These are phyloP conservation scores for Pelodytes ibericus DNA, from an alignment of 2,797 vertebrate species.

Conservation along the genomic window DNA sequence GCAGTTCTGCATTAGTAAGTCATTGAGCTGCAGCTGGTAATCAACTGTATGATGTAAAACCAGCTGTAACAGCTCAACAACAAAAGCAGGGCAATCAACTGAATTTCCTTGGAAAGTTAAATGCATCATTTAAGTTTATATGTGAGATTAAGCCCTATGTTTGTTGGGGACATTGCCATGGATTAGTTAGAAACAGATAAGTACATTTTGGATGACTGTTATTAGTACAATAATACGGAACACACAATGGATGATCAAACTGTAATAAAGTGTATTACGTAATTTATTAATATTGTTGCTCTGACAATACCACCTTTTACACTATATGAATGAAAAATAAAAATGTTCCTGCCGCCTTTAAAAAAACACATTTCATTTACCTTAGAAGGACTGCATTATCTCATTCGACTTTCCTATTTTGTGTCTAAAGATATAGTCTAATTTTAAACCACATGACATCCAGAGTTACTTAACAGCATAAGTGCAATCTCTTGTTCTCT, in stretches of 20 bases:
- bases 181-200: background rate
- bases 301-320: no score
- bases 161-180: conserved; percentile 5
- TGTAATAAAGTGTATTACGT: no score
- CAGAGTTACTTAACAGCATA: conserved; percentile 39
- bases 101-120: conserved; percentile 33
- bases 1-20: conserved; percentile 45
- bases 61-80: conserved; percentile 38
- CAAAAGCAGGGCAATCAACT: conserved; percentile 38
- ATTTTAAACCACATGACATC: conserved; percentile 43
- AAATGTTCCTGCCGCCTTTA: background rate
- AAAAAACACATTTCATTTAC: background rate
- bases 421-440: conserved; percentile 26
- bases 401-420: background rate
- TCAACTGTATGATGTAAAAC: conserved; percentile 38
- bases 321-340: background rate
- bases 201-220: no score
- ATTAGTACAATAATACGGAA: no score
- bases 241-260: no score
- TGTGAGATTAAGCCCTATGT: conserved; percentile 10
- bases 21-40: conserved; percentile 49
- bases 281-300: no score
- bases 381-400: background rate
- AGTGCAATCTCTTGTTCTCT: conserved; percentile 51
- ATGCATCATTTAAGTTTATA: conserved; percentile 30